Conservation (phyloP, 2,797 vertebrate genomes). For the Acipenser oxyrinchus region DNA sequence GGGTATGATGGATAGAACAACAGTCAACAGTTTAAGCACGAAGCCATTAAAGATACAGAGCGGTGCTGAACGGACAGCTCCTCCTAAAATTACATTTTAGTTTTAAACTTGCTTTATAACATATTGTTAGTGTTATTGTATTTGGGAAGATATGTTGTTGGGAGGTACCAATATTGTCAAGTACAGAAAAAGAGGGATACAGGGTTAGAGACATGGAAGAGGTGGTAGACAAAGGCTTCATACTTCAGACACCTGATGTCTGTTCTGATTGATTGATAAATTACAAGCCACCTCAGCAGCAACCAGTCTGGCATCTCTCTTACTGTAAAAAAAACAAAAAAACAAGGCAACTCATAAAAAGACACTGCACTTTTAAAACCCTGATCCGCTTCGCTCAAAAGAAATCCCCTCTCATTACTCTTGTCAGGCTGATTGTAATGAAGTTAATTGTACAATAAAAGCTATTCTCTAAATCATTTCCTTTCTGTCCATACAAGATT, state of each 20-base stretch:
- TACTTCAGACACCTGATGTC: neutral
- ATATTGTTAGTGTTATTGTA: no score
- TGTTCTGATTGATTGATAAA: conserved; percentile 42
- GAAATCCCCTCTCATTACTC: conserved; percentile 47
- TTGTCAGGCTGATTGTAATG: neutral
- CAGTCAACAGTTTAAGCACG: no score
- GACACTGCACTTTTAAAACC: conserved; percentile 43
- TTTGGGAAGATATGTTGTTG: no score
- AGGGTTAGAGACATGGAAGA: no score
- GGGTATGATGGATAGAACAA: no score
- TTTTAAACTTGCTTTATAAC: no score
- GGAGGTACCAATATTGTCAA: no score
- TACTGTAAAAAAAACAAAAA: conserved; percentile 40
- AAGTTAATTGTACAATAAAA: conserved; percentile 49
- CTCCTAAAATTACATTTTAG: no score
- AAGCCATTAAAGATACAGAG: conserved; percentile 9
- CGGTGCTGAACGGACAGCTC: conserved; percentile 2
- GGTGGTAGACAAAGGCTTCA: no score
- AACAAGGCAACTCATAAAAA: conserved; percentile 26
- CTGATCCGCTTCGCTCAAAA: conserved; percentile 30
- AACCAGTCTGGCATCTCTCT: conserved; percentile 49
- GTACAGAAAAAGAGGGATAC: no score
- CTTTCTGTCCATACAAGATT: conserved; percentile 74
- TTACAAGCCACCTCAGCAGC: conserved; percentile 33
- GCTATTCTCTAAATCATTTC: conserved; percentile 51